phyloP scores from a whole-genome alignment of 2,113 vertebrate genomes.

The Datnioides undecimradiatus region DNA sequence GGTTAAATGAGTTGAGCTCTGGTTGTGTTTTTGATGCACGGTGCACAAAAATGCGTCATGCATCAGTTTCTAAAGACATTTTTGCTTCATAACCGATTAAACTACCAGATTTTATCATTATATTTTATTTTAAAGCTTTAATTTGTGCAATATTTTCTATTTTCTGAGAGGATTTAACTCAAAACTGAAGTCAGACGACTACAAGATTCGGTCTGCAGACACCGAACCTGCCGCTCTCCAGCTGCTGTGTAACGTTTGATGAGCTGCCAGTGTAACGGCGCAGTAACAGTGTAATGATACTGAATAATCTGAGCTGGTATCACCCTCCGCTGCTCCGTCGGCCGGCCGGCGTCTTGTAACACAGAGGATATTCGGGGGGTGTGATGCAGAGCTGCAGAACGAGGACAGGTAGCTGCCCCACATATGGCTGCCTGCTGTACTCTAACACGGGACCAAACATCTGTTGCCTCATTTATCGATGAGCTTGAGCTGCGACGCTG shows the following conservation, averaged over 20 bases:
- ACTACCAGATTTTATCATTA: no score
- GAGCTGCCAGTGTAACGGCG: neutral
- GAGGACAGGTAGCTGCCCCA: slow-evolving; percentile 51
- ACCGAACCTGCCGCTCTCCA: neutral
- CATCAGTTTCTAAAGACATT: neutral
- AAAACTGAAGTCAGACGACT: neutral
- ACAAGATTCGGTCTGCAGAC: neutral
- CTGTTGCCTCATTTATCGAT: slow-evolving; percentile 50
- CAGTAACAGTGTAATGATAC: no score
- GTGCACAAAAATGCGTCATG: neutral
- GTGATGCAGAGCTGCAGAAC: slow-evolving; percentile 44
- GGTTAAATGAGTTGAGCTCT: neutral
- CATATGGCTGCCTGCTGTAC: slow-evolving; percentile 32
- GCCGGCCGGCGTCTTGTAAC: neutral
- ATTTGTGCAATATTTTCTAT: no score
- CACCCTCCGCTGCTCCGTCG: neutral
- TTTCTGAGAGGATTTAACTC: neutral
- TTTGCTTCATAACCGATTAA: neutral
- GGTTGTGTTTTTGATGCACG: neutral
- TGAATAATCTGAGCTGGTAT: neutral
- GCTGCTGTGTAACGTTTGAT: neutral
- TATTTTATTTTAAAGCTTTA: no score
- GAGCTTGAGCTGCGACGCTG: slow-evolving; percentile 1
- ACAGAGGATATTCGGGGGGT: slow-evolving; percentile 17
- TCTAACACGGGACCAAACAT: slow-evolving; percentile 48